Percentiles rank a stretch among this genome's conserved stretches.
phyloP scores from a whole-genome alignment of 2,888 invertebrate species.

The Diaprepes abbreviatus region DNA sequence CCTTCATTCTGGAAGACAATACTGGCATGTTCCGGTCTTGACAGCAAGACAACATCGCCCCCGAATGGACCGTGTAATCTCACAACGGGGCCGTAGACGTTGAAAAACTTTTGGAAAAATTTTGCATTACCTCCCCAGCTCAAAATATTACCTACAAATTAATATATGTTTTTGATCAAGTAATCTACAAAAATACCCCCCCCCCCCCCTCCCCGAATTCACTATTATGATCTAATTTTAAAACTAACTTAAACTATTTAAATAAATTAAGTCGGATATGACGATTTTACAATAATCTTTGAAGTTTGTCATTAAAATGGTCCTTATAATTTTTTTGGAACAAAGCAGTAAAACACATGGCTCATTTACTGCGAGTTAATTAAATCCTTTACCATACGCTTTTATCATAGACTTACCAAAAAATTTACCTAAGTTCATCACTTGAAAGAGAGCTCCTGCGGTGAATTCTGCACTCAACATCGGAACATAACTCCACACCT shows the following conservation, averaged over 20 bases:
- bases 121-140: conserved; percentile 68
- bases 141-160: conserved; percentile 63
- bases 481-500: conserved; percentile 74
- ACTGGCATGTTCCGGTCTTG: conserved; percentile 76
- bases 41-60: conserved; percentile 75
- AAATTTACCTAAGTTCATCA: conserved; percentile 70
- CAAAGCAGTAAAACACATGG: too few species aligned
- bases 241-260: too few species aligned
- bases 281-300: too few species aligned
- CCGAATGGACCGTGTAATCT: conserved; percentile 76
- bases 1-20: conserved; percentile 75
- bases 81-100: conserved; percentile 76
- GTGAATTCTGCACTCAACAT: conserved; percentile 75
- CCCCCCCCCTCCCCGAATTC: too few species aligned
- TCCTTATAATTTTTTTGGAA: too few species aligned
- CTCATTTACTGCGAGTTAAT: too few species aligned
- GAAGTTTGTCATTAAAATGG: too few species aligned
- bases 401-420: conserved; percentile 58
- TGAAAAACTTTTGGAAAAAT: conserved; percentile 67
- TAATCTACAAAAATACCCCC: too few species aligned
- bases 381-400: too few species aligned
- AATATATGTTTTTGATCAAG: neutral
- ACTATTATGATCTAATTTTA: too few species aligned
- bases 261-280: too few species aligned
- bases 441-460: conserved; percentile 69